These are phyloP conservation scores for Drosophila pruinosa DNA, from an alignment of 1,140 invertebrate species.

Conservation along the genomic window DNA sequence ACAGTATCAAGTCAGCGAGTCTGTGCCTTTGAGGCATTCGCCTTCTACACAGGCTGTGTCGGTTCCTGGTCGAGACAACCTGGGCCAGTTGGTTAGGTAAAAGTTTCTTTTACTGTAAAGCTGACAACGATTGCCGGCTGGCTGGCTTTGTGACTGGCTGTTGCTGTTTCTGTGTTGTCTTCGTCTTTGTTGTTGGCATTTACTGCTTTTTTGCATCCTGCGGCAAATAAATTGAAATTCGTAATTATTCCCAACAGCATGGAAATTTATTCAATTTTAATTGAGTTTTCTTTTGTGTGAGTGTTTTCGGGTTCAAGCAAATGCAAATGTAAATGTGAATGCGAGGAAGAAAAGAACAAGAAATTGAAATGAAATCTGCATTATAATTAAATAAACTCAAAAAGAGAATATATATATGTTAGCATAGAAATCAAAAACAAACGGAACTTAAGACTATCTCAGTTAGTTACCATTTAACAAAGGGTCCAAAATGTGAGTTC, in stretches of 20 bases:
- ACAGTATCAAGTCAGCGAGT: slow-evolving; percentile 29
- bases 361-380: slow-evolving; percentile 74
- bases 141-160: slow-evolving; percentile 37
- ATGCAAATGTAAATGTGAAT: slow-evolving; percentile 34
- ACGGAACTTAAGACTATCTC: background rate
- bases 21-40: slow-evolving; percentile 14
- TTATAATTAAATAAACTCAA: slow-evolving; percentile 67
- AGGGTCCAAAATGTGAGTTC: background rate
- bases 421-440: slow-evolving; percentile 2
- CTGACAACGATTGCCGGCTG: slow-evolving; percentile 47
- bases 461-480: background rate
- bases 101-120: slow-evolving; percentile 50
- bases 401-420: slow-evolving; percentile 3
- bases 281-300: slow-evolving; percentile 77
- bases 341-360: slow-evolving; percentile 41
- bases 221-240: slow-evolving; percentile 81
- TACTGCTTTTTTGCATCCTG: slow-evolving; percentile 66
- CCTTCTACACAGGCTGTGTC: background rate
- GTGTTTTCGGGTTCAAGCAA: slow-evolving; percentile 42
- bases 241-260: slow-evolving; percentile 79
- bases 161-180: slow-evolving; percentile 41
- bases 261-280: slow-evolving; percentile 80
- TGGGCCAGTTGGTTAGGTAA: slow-evolving; percentile 32
- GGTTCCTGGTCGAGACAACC: background rate
- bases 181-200: slow-evolving; percentile 24